Percentiles rank a stretch among this genome's conserved stretches.
phyloP scores from a whole-genome alignment of 2,888 invertebrate genomes.

The Orchesella flavescens region DNA sequence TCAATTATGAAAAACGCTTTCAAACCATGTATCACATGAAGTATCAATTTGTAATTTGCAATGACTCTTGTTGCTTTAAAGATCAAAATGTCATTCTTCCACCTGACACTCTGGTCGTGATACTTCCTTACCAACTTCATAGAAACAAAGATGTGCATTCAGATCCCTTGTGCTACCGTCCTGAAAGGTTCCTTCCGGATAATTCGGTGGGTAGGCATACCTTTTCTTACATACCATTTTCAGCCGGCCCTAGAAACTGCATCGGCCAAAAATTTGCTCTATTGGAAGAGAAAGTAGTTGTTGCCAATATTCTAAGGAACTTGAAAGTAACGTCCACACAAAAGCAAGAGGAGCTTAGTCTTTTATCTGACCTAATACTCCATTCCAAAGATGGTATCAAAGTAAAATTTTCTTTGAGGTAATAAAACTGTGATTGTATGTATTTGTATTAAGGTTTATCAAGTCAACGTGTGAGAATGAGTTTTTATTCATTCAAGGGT shows the following conservation, averaged over 20 bases:
- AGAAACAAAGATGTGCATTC: conserved; percentile 75
- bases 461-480: too few species aligned
- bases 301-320: conserved; percentile 78
- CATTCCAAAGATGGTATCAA: conserved; percentile 78
- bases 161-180: conserved; percentile 76
- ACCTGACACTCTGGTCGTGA: conserved; percentile 73
- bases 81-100: conserved; percentile 73
- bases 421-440: too few species aligned
- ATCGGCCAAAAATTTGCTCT: conserved; percentile 78
- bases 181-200: conserved; percentile 76
- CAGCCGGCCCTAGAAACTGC: conserved; percentile 72
- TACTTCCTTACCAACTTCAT: conserved; percentile 75
- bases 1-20: conserved; percentile 74
- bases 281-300: conserved; percentile 78
- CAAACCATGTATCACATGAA: neutral
- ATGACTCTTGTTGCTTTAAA: too few species aligned
- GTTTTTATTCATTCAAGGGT: too few species aligned
- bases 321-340: conserved; percentile 78
- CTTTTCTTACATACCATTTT: conserved; percentile 75
- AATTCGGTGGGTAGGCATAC: conserved; percentile 74
- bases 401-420: conserved; percentile 74
- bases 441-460: too few species aligned
- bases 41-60: too few species aligned
- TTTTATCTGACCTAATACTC: conserved; percentile 78
- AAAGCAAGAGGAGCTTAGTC: conserved; percentile 77